Percentiles rank a stretch among this genome's conserved stretches.
phyloP scores from a whole-genome alignment of 2,888 invertebrate genomes.

The Argyra leucocephala region DNA sequence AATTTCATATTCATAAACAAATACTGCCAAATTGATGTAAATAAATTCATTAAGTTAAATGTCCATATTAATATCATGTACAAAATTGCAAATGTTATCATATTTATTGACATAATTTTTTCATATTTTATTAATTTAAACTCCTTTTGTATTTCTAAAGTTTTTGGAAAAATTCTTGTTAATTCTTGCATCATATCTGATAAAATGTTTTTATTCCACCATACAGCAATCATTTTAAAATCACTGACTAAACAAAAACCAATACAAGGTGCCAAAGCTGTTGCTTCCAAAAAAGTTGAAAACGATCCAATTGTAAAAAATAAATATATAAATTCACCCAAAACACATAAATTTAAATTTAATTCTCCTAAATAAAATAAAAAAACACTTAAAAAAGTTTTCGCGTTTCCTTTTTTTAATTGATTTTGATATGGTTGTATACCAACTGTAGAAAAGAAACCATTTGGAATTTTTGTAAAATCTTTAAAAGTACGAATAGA shows the following conservation, averaged over 20 bases:
- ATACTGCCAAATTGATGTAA: slow-evolving; percentile 17
- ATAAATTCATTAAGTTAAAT: slow-evolving; percentile 30
- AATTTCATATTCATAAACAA: slow-evolving; percentile 12
- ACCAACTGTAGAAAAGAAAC: slow-evolving; percentile 31
- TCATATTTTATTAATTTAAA: slow-evolving; percentile 20
- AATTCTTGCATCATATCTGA: slow-evolving; percentile 28
- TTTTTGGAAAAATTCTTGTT: slow-evolving; percentile 30
- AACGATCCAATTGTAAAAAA: slow-evolving; percentile 28
- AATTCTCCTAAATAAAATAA: slow-evolving; percentile 26
- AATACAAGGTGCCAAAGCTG: slow-evolving; percentile 32
- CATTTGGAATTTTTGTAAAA: slow-evolving; percentile 29
- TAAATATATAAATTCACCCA: slow-evolving; percentile 32
- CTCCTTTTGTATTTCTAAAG: slow-evolving; percentile 24
- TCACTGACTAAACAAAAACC: slow-evolving; percentile 29
- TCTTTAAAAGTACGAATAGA: slow-evolving; percentile 18
- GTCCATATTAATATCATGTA: slow-evolving; percentile 33
- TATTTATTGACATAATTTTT: slow-evolving; percentile 27
- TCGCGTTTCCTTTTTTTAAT: slow-evolving; percentile 11
- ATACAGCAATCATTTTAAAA: slow-evolving; percentile 33
- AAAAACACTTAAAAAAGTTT: slow-evolving; percentile 17
- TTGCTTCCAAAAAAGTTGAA: slow-evolving; percentile 34
- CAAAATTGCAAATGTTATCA: slow-evolving; percentile 28
- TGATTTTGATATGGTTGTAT: slow-evolving; percentile 27
- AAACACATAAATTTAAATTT: slow-evolving; percentile 29
- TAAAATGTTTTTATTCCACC: slow-evolving; percentile 26